Base-by-base conservation (phyloP, 2,797 vertebrate species). In the Halcyon smyrnensis region DNA sequence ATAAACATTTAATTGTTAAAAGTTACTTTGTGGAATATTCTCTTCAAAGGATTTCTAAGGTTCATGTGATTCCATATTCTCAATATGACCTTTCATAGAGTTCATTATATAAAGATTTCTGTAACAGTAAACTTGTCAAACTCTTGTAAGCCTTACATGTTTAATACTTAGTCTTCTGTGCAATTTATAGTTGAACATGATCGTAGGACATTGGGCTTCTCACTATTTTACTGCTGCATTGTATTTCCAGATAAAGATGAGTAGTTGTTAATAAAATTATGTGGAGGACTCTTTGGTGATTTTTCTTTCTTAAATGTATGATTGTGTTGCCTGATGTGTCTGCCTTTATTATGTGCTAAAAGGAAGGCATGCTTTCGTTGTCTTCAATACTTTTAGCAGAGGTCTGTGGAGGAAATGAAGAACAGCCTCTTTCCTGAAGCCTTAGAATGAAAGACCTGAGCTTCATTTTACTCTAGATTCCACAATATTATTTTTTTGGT, bases 311-410 rank as follows among this genome's bases (percentile, higher is more conserved):
- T 76, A 46, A 73, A 37, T 43, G 14, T 46, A 6, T 46, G 17
- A n/a, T 74, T 67, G 19, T 59, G 5, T 70, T 87, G n/a, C 75
- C 20, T 82, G 59, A 23, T 60, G 6, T 73, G 71, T 88, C 77
- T 87, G n/a, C 64, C 25, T 94, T 93, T 36, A 67, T 95, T 91
- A 54, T 83, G 8, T 53, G 45, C 87, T 87, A 14, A 82, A 92
- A 87, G 65, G 50, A 76, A 79, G 69, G 82, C 23, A 3, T 30
- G 23, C 56, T 64, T 80, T 68, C 87, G 78, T 45, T 48, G 82
- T n/a, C 54, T 90, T 82, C 86, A 41, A 50, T 91, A 53, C 62
- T 81, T 90, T 9, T 12, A 60, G 65, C 46, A 48, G 37, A 74
- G 20, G 34, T 79, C 63, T 93, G 63, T 87, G 51, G 81, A 94